Evolutionary conservation across 2,113 vertebrate genomes (phyloP), one percentile per base, ranked within the genome.

Genomic region (Triplophysa tibetana): DNA sequence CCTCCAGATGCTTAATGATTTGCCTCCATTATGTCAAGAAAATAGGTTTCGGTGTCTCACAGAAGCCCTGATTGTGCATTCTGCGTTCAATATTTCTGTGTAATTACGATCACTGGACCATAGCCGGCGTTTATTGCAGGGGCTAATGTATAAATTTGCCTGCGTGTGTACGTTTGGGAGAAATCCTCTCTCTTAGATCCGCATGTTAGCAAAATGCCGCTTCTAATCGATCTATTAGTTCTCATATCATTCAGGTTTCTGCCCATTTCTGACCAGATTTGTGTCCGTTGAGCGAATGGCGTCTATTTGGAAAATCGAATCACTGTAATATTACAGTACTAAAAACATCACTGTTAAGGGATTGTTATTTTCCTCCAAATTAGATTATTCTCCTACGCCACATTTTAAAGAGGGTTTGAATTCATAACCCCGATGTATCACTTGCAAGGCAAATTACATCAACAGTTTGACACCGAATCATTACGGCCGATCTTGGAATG

Each of bases 61-160:
- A 13, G 26, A 66, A 60, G 17, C 19, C 8, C 73, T 77, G 75
- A 48, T 60, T 75, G 60, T 67, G 74, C 45, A 74, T 79, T 64
- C 62, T 26, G 58, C 64, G 38, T 77, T 29, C 74, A 60, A 70
- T 83, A 56, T 68, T 61, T 81, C 24, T 77, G 21, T 78, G 52
- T 85, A 78, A 85, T 81, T 67, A 50, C 9, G 29, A 14, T 13
- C 66, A 63, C 45, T 70, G 45, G 70, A 66, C 62, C 54, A 24
- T 33, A 62, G 68, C 38, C 62, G 75, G 52, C 45, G 7, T 78
- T 70, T 74, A 69, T 72, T 70, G 50, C 68, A 23, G 56, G 54
- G 16, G 12, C n/a, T 80, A 60, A 77, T 80, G 41, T 61, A 48
- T 63, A 77, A 82, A 82, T 66, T 60, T 58, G 66, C 58, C 13